phyloP scores from a whole-genome alignment of 2,113 vertebrate species.

The Prionailurus viverrinus region DNA sequence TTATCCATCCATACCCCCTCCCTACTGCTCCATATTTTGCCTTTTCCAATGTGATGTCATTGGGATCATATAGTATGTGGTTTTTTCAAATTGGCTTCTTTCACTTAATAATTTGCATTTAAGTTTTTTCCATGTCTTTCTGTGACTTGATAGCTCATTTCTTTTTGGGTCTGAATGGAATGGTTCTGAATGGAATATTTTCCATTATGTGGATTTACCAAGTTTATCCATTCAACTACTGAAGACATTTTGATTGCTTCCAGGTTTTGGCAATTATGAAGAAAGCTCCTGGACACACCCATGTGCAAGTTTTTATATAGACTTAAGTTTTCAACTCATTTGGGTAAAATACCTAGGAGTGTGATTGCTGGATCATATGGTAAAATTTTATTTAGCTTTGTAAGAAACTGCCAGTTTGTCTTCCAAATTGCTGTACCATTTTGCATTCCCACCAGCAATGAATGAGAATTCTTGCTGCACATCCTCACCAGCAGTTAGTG shows the following conservation, averaged over 20 bases:
- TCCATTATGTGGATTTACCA: background rate
- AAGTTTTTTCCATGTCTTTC: background rate
- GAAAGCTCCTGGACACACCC: background rate
- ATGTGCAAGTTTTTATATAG: background rate
- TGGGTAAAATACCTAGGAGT: background rate
- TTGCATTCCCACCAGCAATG: background rate
- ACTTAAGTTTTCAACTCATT: conserved; percentile 12
- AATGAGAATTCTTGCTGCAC: background rate
- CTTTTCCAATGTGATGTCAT: background rate
- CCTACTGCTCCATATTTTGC: background rate
- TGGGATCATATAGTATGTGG: background rate
- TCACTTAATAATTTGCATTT: background rate
- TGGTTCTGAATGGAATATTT: background rate
- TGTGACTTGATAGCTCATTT: background rate
- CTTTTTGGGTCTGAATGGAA: background rate
- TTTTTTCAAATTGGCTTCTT: background rate
- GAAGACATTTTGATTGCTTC: background rate
- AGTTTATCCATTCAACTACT: background rate
- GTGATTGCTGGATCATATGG: background rate
- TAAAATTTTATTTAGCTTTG: background rate
- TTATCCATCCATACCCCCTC: background rate
- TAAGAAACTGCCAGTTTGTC: background rate
- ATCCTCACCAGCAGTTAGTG: background rate
- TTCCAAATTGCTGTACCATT: background rate
- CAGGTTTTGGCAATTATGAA: background rate